Base-by-base conservation (phyloP, 2,888 invertebrate species). In the Ctenicera cuprea region DNA sequence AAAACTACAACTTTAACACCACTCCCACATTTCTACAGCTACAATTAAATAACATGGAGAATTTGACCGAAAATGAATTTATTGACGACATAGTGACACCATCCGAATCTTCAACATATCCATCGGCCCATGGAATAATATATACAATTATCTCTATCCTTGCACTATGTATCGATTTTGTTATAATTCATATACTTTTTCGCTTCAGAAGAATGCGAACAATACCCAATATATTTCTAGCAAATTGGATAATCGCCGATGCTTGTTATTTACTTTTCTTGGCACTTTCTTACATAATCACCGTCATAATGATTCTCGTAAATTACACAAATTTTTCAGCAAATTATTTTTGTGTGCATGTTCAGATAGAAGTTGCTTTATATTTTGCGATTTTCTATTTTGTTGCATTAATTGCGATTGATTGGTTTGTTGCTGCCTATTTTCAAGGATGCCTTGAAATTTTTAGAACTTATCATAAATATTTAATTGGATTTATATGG, bases 381-480 rank as follows among this genome's bases (percentile, higher is more conserved):
- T 33, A 63, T 11, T n/a, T 4, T 7, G 30, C 33, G 3, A 37
- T 30, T 11, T 9, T 52, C 12, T 7, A 64, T 0, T 71, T 71
- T 14, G 33, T 71, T 8, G 4, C 26, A 3, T 0, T 54, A 11
- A 0, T 71, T 1, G 12, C 30, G 9, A n/a, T 54, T 9, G 63
- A 71, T 38, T 71, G 70, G 70, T 22, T 38, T 20, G 18, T 71
- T 4, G 18, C 4, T 18, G 30, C 26, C 1, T 69, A 45, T 30
- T 69, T 62, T 38, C 18, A 9, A 30, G 20, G 41, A 7, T 12
- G 4, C 8, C 18, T 22, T 4, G 33, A 62, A 8, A 16, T 9
- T 11, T 37, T 62, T 38, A 37, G 59, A 16, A 48, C 38, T 18
- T 38, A 37, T 22, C 38, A 50, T 20, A 48, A 48, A 52, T n/a